Percentiles rank a stretch among this genome's conserved stretches.
Evolutionary conservation across 2,113 vertebrate species (phyloP).

Genomic region (Bubalus kerabau): DNA sequence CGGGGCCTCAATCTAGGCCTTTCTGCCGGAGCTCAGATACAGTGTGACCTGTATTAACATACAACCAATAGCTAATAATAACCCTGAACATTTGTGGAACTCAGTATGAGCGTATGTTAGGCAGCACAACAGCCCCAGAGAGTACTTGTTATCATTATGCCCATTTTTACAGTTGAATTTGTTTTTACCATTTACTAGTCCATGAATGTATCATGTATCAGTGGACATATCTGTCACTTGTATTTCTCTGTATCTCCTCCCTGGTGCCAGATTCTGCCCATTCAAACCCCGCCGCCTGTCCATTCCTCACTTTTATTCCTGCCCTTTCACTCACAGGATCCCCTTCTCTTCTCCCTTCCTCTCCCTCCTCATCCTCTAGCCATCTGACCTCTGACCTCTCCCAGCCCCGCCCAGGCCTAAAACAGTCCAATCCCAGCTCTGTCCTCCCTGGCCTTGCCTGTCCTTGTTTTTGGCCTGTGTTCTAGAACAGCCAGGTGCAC

Average conservation of each 20-base stretch:
- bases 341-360: not conserved
- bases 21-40: not conserved
- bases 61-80: not conserved
- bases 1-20: not conserved
- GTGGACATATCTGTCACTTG: too few species aligned
- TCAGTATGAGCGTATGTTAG: not conserved
- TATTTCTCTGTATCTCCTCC: not conserved
- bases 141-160: not conserved
- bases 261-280: not conserved
- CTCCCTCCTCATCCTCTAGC: not conserved
- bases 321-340: rapidly evolving
- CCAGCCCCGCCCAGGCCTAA: not conserved
- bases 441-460: not conserved
- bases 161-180: not conserved
- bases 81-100: too few species aligned
- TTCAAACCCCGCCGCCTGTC: not conserved
- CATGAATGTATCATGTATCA: not conserved
- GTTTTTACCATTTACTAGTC: not conserved
- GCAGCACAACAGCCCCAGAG: too few species aligned
- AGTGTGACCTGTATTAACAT: rapidly evolving
- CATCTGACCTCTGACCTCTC: not conserved
- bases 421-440: not conserved
- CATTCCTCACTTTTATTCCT: not conserved
- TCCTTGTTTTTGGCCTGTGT: not conserved
- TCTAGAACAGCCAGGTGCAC: not conserved